These are phyloP conservation scores for Theodoxus fluviatilis DNA, from an alignment of 2,888 invertebrate species.

Conservation along the genomic window DNA sequence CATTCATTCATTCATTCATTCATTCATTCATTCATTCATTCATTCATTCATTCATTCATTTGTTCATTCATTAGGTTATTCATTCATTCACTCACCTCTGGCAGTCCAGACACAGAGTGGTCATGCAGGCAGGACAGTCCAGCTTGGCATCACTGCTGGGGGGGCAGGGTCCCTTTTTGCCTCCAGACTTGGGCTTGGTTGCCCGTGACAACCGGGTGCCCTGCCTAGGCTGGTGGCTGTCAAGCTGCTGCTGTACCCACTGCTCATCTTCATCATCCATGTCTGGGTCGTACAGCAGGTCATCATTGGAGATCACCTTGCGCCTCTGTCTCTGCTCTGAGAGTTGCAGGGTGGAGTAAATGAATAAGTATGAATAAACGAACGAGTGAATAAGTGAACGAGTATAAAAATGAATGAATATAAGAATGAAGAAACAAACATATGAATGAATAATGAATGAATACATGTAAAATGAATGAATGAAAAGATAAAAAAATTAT, in stretches of 20 bases:
- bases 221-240: conserved; percentile 48
- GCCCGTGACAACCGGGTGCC: neutral
- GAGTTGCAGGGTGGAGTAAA: neutral
- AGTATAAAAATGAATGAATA: neutral
- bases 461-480: neutral
- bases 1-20: too few species aligned
- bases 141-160: conserved; percentile 70
- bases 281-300: conserved; percentile 70
- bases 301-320: conserved; percentile 56
- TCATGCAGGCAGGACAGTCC: conserved; percentile 72
- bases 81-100: conserved; percentile 66
- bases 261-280: conserved; percentile 70
- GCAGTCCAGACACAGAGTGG: conserved; percentile 70
- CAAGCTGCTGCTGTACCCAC: conserved; percentile 68
- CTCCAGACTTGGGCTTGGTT: conserved; percentile 20
- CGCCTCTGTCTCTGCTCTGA: conserved; percentile 32
- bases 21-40: too few species aligned
- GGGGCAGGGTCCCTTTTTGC: conserved; percentile 41
- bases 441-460: neutral
- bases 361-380: neutral
- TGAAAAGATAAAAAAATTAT: neutral
- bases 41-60: too few species aligned
- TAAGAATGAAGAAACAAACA: neutral
- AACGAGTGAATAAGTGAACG: neutral
- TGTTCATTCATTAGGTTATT: too few species aligned